Conservation (phyloP, 2,797 vertebrate genomes). For the Nannoperca obscura region DNA sequence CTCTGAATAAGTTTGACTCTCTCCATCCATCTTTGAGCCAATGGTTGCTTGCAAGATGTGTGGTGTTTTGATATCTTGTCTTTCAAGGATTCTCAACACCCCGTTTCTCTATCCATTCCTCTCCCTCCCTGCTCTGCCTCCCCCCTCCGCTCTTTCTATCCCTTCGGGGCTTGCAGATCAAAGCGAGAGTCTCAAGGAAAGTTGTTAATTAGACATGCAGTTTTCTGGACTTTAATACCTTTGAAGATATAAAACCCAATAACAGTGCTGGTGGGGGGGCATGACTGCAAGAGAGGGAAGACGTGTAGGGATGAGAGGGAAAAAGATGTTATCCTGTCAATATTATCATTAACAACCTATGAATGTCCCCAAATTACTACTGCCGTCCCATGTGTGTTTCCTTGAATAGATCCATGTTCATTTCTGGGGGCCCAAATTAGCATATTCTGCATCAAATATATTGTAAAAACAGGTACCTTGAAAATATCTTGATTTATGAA, state of each 20-base stretch:
- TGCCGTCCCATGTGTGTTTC: conserved; percentile 8
- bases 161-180: conserved; percentile 63
- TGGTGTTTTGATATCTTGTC: conserved; percentile 62
- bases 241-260: conserved; percentile 59
- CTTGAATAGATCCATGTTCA: too few species aligned
- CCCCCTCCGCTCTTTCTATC: conserved; percentile 23
- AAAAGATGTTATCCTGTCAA: conserved; percentile 42
- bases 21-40: conserved; percentile 33
- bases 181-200: conserved; percentile 56
- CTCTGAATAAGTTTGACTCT: conserved; percentile 26
- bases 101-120: conserved; percentile 31
- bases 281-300: conserved; percentile 7
- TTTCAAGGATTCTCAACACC: conserved; percentile 52
- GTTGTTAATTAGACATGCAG: conserved; percentile 64
- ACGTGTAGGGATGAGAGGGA: conserved; percentile 31
- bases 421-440: not conserved
- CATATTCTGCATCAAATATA: conserved; percentile 4
- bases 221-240: conserved; percentile 59
- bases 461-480: not conserved
- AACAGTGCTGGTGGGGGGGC: conserved; percentile 12
- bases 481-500: conserved; percentile 10
- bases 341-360: conserved; percentile 29
- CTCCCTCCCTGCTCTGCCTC: conserved; percentile 20
- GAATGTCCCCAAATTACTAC: conserved; percentile 24
- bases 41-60: conserved; percentile 54